Conservation (phyloP, 2,797 vertebrate species). For the Poliocrania exsul region DNA sequence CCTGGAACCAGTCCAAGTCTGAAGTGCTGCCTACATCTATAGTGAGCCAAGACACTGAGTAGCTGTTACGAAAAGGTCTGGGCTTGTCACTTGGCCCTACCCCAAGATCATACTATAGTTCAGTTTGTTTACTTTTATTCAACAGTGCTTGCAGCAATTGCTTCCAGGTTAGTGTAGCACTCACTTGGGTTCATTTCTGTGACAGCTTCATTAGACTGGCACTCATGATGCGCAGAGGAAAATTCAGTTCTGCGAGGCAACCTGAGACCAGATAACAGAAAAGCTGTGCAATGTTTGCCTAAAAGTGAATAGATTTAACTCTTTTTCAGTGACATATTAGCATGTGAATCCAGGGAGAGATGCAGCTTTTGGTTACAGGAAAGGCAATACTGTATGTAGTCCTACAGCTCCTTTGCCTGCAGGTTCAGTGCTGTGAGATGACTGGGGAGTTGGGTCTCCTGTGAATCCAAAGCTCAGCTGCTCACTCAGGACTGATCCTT, state of each 20-base stretch:
- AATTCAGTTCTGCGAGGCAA: neutral
- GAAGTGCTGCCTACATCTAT: neutral
- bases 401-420: conserved; percentile 5
- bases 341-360: neutral
- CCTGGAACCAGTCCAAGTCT: neutral
- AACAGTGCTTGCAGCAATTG: neutral
- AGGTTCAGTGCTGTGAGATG: conserved; percentile 10
- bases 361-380: neutral
- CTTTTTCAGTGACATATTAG: neutral
- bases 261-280: neutral
- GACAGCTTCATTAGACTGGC: neutral
- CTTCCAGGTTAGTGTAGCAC: neutral
- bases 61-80: neutral
- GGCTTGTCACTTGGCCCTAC: neutral
- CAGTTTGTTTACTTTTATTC: conserved; percentile 4
- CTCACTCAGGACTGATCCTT: neutral
- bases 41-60: neutral
- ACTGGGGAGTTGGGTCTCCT: neutral
- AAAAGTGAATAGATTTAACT: neutral
- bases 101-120: neutral
- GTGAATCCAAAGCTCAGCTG: neutral
- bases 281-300: neutral
- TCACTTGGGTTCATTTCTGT: neutral
- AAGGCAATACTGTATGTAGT: neutral
- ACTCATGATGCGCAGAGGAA: neutral